Evolutionary conservation across 1,140 invertebrate species (phyloP).

Genomic region (Drosophila burlai): DNA sequence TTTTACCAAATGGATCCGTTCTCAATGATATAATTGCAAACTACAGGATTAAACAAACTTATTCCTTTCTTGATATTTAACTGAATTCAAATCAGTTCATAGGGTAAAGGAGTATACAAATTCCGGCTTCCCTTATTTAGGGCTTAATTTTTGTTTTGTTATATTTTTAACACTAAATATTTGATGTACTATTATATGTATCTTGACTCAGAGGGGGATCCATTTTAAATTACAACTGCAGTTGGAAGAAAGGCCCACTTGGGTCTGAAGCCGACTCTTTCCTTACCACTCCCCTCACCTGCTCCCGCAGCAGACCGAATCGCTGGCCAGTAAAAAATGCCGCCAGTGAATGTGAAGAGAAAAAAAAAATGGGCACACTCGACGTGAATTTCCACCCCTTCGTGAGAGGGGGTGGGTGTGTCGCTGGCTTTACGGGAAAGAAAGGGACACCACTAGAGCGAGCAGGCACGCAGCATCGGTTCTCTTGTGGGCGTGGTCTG

Average conservation of each 20-base stretch:
- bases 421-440: not conserved
- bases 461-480: not conserved
- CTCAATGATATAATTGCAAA: too few relatives aligned
- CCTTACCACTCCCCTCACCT: not conserved
- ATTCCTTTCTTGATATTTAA: too few relatives aligned
- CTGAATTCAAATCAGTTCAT: too few relatives aligned
- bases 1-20: too few relatives aligned
- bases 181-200: too few relatives aligned
- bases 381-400: not conserved
- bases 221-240: not conserved
- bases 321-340: constrained; percentile 1
- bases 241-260: not conserved
- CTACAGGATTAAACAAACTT: too few relatives aligned
- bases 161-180: too few relatives aligned
- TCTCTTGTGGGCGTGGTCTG: constrained; percentile 1
- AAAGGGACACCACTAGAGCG: constrained; percentile 4
- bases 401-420: constrained; percentile 4
- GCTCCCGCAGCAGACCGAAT: not conserved
- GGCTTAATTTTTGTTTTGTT: too few relatives aligned
- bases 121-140: too few relatives aligned
- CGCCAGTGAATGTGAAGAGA: not conserved
- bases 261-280: not conserved
- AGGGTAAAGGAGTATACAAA: too few relatives aligned
- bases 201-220: not conserved
- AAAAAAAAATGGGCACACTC: constrained; percentile 9